Evolutionary conservation across 2,888 invertebrate genomes (phyloP).

Genomic region (Fragum sueziense): DNA sequence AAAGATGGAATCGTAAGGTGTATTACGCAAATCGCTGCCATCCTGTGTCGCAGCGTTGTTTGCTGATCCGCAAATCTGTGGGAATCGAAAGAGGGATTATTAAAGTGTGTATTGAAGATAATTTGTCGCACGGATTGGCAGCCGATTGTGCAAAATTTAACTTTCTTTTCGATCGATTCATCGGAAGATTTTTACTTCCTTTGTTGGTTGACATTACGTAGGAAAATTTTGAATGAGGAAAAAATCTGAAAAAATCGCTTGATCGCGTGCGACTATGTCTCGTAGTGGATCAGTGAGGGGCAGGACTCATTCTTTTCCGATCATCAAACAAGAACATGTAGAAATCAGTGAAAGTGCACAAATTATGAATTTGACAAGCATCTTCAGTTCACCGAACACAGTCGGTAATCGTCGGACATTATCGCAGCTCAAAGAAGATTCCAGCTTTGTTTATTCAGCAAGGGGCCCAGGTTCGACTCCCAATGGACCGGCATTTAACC

Average conservation of each 20-base stretch:
- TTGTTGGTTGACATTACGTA: slow-evolving; percentile 55
- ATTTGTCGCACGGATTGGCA: slow-evolving; percentile 47
- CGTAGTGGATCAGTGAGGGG: slow-evolving; percentile 64
- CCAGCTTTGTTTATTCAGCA: slow-evolving; percentile 41
- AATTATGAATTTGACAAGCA: slow-evolving; percentile 71
- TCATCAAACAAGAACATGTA: slow-evolving; percentile 71
- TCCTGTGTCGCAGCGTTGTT: slow-evolving; percentile 33
- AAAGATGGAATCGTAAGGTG: slow-evolving; percentile 44
- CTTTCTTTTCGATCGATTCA: slow-evolving; percentile 56
- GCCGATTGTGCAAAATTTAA: slow-evolving; percentile 44
- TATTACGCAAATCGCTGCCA: slow-evolving; percentile 46
- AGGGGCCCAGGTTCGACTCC: slow-evolving; percentile 52
- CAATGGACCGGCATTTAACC: slow-evolving; percentile 57
- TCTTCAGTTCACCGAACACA: slow-evolving; percentile 58
- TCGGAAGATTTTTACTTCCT: slow-evolving; percentile 48
- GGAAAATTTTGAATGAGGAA: slow-evolving; percentile 28
- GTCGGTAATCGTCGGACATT: slow-evolving; percentile 53
- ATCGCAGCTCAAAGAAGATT: slow-evolving; percentile 58
- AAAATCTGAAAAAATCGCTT: slow-evolving; percentile 38
- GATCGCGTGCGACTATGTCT: slow-evolving; percentile 64
- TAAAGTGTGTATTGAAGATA: slow-evolving; percentile 23
- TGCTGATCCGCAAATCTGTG: slow-evolving; percentile 16
- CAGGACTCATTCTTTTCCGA: slow-evolving; percentile 67
- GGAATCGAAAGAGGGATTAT: slow-evolving; percentile 37
- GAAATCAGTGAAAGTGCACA: slow-evolving; percentile 67